Percentiles rank a stretch among this genome's conserved stretches.
phyloP scores from a whole-genome alignment of 2,113 vertebrate species.

The Oncorhynchus gorbuscha region DNA sequence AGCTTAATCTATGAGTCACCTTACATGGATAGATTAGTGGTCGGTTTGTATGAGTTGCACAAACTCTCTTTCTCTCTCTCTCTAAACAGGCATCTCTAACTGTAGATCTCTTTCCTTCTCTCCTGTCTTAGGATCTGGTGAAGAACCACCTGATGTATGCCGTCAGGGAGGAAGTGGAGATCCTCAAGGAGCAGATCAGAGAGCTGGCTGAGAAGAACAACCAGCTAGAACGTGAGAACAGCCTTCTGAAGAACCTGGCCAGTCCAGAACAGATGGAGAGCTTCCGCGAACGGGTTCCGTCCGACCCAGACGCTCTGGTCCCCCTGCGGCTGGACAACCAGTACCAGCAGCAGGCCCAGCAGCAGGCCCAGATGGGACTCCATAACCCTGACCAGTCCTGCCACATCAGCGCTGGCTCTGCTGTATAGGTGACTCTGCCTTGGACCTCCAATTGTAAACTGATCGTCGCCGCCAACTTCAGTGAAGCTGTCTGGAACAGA shows the following conservation, averaged over 20 bases:
- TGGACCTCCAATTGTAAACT: slow-evolving; percentile 82
- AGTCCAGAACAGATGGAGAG: slow-evolving; percentile 96
- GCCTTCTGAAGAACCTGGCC: slow-evolving; percentile 92
- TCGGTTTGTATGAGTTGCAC: too few relatives aligned
- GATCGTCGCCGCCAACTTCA: slow-evolving; percentile 54
- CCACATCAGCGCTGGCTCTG: slow-evolving; percentile 39
- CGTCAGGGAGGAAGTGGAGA: slow-evolving; percentile 93
- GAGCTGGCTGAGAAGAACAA: slow-evolving; percentile 98
- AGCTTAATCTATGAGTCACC: too few relatives aligned
- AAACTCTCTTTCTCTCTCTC: too few relatives aligned
- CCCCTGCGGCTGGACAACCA: slow-evolving; percentile 66
- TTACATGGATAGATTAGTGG: too few relatives aligned
- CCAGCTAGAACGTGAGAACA: slow-evolving; percentile 94
- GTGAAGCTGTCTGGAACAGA: slow-evolving; percentile 61
- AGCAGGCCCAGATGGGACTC: not conserved
- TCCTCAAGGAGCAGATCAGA: slow-evolving; percentile 98
- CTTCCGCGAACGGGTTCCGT: slow-evolving; percentile 87
- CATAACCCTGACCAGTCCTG: slow-evolving; percentile 51
- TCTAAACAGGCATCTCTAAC: not conserved
- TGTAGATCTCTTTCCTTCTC: not conserved
- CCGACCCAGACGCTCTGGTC: slow-evolving; percentile 66
- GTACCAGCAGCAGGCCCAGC: not conserved
- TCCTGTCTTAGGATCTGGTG: slow-evolving; percentile 85
- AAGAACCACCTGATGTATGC: slow-evolving; percentile 99
- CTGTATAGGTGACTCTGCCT: slow-evolving; percentile 86